Percentiles rank a stretch among this genome's conserved stretches.
Conservation (phyloP, 37 sponge, comb jelly and placozoan species). For the Chondrilla cf. caribensis region DNA sequence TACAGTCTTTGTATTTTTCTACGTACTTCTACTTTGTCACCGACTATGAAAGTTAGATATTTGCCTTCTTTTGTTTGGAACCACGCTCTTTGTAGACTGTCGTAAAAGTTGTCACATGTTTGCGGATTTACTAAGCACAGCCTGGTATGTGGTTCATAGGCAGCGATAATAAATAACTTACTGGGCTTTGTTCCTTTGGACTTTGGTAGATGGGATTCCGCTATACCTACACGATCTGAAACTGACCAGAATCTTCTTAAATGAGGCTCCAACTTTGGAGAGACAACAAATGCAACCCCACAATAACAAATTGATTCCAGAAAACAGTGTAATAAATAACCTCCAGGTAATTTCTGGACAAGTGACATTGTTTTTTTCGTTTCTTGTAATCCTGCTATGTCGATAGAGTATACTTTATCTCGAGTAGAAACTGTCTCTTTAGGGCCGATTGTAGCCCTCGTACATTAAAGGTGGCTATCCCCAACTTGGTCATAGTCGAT, state of each 20-base stretch:
- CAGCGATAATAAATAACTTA: constrained; percentile 10
- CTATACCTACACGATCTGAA: constrained; percentile 21
- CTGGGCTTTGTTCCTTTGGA: constrained; percentile 11
- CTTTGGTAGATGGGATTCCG: constrained; percentile 14
- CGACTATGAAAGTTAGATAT: constrained; percentile 11
- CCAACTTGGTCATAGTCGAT: constrained; percentile 14
- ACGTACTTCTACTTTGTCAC: constrained; percentile 17
- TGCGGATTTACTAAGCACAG: not conserved
- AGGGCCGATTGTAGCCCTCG: constrained; percentile 18
- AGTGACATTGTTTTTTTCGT: constrained; percentile 2
- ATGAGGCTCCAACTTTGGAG: constrained; percentile 10
- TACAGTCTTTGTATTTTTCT: not conserved
- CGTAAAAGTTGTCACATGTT: constrained; percentile 8
- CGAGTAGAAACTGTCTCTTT: constrained; percentile 10
- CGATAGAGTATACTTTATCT: constrained; percentile 9
- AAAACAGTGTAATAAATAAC: not conserved
- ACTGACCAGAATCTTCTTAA: constrained; percentile 19
- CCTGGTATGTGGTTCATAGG: constrained; percentile 13
- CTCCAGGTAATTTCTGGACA: constrained; percentile 14
- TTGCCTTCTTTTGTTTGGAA: constrained; percentile 7
- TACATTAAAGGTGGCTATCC: constrained; percentile 17
- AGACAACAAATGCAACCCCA: not conserved
- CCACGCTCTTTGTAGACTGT: constrained; percentile 12
- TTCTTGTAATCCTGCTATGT: constrained; percentile 17
- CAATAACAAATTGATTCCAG: not conserved